phyloP scores from a whole-genome alignment of 2,888 invertebrate species.

The Synanthedon andrenaeformis region DNA sequence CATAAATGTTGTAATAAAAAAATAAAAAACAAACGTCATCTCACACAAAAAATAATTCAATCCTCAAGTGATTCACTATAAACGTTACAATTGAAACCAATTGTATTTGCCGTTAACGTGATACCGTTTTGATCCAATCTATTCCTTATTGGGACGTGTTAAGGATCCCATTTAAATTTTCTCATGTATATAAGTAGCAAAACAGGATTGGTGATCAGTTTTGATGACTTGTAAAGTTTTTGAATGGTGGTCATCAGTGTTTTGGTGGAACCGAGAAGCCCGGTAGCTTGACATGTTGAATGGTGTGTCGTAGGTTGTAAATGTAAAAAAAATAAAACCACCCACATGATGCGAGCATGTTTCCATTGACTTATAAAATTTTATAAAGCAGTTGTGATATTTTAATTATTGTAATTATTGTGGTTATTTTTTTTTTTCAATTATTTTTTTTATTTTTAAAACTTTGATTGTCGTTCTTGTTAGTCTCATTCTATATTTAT shows the following conservation, averaged over 20 bases:
- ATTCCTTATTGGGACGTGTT: constrained; percentile 13
- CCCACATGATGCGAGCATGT: constrained; percentile 43
- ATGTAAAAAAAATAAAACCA: constrained; percentile 47
- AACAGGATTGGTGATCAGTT: constrained; percentile 11
- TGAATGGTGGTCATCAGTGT: constrained; percentile 29
- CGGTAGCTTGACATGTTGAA: constrained; percentile 59
- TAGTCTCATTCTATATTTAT: no score
- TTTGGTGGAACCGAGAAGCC: constrained; percentile 31
- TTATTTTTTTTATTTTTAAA: no score
- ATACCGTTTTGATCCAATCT: constrained; percentile 9
- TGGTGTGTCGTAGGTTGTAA: constrained; percentile 43
- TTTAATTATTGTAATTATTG: no score
- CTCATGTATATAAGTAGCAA: constrained; percentile 5
- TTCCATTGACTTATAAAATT: constrained; percentile 15
- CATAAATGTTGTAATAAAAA: constrained; percentile 39
- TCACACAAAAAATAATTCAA: constrained; percentile 15
- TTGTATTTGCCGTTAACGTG: constrained; percentile 6
- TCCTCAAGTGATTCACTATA: constrained; percentile 53
- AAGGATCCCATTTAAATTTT: constrained; percentile 15
- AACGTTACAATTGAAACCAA: constrained; percentile 23
- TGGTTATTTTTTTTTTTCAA: no score
- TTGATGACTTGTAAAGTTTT: constrained; percentile 34
- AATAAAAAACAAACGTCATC: constrained; percentile 13
- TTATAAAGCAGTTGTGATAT: background rate
- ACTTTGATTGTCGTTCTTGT: no score